Percentiles rank a stretch among this genome's conserved stretches.
These are phyloP conservation scores for Eupelmus urozonus DNA, from an alignment of 2,888 invertebrate genomes.

Conservation along the genomic window DNA sequence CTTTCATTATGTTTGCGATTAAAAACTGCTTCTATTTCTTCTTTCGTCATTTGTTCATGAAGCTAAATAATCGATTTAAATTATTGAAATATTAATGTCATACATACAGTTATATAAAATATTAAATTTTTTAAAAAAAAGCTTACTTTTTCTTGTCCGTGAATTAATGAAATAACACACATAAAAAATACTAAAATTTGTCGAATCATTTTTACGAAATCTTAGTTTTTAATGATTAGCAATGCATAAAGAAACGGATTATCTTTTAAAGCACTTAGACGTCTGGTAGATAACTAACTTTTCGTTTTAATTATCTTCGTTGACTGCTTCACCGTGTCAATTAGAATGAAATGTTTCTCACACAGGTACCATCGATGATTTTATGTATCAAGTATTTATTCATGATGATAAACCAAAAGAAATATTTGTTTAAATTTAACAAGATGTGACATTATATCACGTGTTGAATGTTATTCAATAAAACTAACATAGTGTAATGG, in stretches of 20 bases:
- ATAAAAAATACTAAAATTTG: not conserved
- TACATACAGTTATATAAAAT: not conserved
- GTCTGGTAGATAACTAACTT: no score
- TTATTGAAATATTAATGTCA: not conserved
- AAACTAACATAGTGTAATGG: no score
- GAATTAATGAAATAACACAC: not conserved
- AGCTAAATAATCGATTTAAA: constrained; percentile 23
- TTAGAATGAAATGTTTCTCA: no score
- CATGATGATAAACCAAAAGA: constrained; percentile 7
- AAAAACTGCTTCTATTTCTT: constrained; percentile 37
- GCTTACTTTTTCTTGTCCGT: constrained; percentile 35
- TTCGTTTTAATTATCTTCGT: not conserved
- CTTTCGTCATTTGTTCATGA: constrained; percentile 43
- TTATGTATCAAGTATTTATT: not conserved
- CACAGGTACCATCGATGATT: not conserved
- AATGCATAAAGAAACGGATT: no score
- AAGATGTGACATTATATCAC: constrained; percentile 8
- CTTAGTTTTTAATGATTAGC: not conserved
- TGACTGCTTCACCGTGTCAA: not conserved
- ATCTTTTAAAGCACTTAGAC: no score
- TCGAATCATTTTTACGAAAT: constrained; percentile 23
- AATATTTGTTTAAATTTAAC: constrained; percentile 19
- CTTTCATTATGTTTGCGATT: constrained; percentile 28
- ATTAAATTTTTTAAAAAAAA: not conserved
- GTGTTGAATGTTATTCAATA: constrained; percentile 1